phyloP scores from a whole-genome alignment of 2,797 vertebrate species.

The Myotis daubentonii region DNA sequence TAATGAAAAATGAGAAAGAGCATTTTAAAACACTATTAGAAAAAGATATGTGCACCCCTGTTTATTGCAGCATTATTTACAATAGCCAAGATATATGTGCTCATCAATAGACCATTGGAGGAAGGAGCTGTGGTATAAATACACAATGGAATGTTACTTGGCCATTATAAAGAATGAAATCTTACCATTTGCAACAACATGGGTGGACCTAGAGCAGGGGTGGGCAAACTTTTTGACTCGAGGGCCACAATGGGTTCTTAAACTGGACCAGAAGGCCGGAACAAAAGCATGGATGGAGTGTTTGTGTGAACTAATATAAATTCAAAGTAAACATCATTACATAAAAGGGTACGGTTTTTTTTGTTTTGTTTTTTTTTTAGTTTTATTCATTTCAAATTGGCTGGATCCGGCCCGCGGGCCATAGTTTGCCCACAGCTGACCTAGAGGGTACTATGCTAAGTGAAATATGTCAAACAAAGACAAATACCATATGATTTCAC shows the following conservation, averaged over 20 bases:
- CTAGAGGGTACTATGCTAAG: background rate
- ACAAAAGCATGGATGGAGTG: too few relatives aligned
- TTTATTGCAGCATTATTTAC: background rate
- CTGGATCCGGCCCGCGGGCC: too few relatives aligned
- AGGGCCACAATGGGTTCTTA: too few relatives aligned
- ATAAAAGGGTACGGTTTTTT: too few relatives aligned
- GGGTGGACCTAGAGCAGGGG: background rate
- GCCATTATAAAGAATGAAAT: background rate
- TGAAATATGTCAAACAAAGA: background rate
- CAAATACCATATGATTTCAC: background rate
- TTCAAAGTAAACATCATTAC: too few relatives aligned
- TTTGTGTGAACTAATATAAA: too few relatives aligned
- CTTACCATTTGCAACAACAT: background rate
- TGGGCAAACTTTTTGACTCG: too few relatives aligned
- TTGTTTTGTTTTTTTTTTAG: too few relatives aligned
- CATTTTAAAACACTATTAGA: background rate
- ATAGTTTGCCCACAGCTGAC: background rate
- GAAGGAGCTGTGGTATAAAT: background rate
- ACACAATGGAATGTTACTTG: background rate
- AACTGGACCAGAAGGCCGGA: too few relatives aligned
- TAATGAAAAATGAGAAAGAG: background rate
- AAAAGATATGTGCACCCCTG: background rate
- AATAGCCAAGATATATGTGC: background rate
- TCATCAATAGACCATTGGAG: background rate
- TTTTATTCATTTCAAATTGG: too few relatives aligned